Conservation (phyloP, 2,888 invertebrate genomes). For the Orgyia antiqua region DNA sequence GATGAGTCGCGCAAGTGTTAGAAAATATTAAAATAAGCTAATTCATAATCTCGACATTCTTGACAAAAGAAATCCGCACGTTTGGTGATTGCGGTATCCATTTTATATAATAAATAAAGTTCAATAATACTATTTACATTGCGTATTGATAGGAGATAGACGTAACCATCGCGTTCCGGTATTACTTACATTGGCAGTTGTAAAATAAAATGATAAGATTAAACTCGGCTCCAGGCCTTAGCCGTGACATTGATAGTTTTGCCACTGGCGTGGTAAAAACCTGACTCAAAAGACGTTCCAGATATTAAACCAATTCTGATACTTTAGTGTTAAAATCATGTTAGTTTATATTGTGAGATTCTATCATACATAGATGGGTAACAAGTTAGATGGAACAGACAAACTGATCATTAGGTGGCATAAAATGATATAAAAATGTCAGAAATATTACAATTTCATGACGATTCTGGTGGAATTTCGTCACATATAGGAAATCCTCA, state of each 20-base stretch:
- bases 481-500: no score
- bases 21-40: no score
- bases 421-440: not conserved
- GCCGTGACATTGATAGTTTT: conserved; percentile 18
- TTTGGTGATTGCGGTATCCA: conserved; percentile 2
- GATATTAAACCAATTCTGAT: not conserved
- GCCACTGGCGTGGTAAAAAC: no score
- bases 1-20: no score
- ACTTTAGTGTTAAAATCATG: conserved; percentile 13
- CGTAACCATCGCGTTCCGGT: conserved; percentile 14
- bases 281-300: no score
- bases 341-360: conserved; percentile 23
- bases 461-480: no score
- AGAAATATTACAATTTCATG: no score
- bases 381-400: conserved; percentile 63
- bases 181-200: conserved; percentile 27
- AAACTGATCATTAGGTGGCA: conserved; percentile 20
- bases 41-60: no score
- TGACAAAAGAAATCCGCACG: not conserved
- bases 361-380: conserved; percentile 28
- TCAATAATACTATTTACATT: conserved; percentile 39
- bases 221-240: conserved; percentile 8
- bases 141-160: conserved; percentile 23
- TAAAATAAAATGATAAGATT: conserved; percentile 22
- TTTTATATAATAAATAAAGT: conserved; percentile 23